phyloP scores from a whole-genome alignment of 2,888 invertebrate genomes.

The Orthonychiurus folsomi region DNA sequence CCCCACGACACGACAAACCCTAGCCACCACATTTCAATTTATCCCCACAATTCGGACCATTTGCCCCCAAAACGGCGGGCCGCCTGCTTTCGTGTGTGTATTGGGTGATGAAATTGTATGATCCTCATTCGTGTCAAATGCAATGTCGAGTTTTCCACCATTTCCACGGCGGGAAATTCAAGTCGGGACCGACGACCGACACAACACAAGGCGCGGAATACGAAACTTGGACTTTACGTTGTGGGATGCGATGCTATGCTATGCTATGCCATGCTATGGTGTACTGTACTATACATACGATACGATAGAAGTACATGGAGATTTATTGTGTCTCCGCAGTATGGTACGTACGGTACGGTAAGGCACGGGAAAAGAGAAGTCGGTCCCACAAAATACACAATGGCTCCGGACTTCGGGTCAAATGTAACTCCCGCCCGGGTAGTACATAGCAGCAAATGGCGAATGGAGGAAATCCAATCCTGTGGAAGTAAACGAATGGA shows the following conservation, averaged over 20 bases:
- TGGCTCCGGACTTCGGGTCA: not conserved
- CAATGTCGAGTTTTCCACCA: not conserved
- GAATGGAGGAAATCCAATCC: not conserved
- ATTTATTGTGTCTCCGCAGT: not conserved
- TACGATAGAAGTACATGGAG: not conserved
- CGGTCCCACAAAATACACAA: not conserved
- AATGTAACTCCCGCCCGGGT: too few species aligned
- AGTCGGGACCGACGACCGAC: too few species aligned
- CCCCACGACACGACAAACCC: not conserved
- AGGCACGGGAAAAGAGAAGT: too few species aligned
- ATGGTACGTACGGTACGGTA: too few species aligned
- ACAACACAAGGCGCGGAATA: too few species aligned
- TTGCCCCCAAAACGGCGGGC: not conserved
- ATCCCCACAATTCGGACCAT: not conserved
- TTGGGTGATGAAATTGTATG: conserved; percentile 1
- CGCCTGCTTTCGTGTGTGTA: not conserved
- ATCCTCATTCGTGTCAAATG: not conserved
- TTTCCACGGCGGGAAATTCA: not conserved
- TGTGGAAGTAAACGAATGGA: not conserved
- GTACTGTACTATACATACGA: too few species aligned
- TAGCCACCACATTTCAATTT: not conserved
- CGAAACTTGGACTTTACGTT: too few species aligned
- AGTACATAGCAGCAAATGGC: not conserved
- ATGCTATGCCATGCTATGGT: too few species aligned
- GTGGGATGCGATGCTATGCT: too few species aligned